Percentiles rank a stretch among this genome's conserved stretches.
These are phyloP conservation scores for Lydus trimaculatus DNA, from an alignment of 2,888 invertebrate genomes.

Conservation along the genomic window DNA sequence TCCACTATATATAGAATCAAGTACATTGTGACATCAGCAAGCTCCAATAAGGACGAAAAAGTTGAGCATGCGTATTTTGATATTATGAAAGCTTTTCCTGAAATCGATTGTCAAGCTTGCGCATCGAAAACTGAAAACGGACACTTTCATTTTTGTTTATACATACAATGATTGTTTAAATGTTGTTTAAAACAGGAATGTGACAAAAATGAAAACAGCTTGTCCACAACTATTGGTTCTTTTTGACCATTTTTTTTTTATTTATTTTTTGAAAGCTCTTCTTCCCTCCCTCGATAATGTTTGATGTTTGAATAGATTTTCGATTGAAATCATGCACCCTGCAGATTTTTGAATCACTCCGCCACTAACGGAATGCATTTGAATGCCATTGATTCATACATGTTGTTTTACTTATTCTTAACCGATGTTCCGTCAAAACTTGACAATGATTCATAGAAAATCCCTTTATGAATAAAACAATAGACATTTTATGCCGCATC, in stretches of 20 bases:
- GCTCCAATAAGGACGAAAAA: constrained; percentile 48
- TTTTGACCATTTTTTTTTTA: too few species aligned
- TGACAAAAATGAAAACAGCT: background rate
- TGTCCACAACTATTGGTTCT: background rate
- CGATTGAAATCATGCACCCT: constrained; percentile 12
- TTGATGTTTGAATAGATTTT: constrained; percentile 11
- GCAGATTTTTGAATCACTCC: constrained; percentile 26
- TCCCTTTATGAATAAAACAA: constrained; percentile 6
- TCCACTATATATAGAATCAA: constrained; percentile 57
- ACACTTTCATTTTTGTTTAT: constrained; percentile 44
- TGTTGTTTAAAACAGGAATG: background rate
- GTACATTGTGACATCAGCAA: constrained; percentile 52
- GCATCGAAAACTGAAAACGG: constrained; percentile 26
- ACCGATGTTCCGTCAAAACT: constrained; percentile 5
- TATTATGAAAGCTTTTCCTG: constrained; percentile 41
- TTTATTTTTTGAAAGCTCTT: background rate
- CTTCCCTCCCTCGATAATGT: constrained; percentile 2
- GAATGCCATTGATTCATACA: constrained; percentile 25
- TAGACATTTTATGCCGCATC: background rate
- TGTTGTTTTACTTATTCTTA: constrained; percentile 11
- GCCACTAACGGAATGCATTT: constrained; percentile 23
- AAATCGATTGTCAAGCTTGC: constrained; percentile 48
- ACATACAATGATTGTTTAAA: background rate
- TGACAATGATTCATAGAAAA: constrained; percentile 3
- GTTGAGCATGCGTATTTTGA: constrained; percentile 48